phyloP scores from a whole-genome alignment of 2,888 invertebrate genomes.

The Ochlodes sylvanus region DNA sequence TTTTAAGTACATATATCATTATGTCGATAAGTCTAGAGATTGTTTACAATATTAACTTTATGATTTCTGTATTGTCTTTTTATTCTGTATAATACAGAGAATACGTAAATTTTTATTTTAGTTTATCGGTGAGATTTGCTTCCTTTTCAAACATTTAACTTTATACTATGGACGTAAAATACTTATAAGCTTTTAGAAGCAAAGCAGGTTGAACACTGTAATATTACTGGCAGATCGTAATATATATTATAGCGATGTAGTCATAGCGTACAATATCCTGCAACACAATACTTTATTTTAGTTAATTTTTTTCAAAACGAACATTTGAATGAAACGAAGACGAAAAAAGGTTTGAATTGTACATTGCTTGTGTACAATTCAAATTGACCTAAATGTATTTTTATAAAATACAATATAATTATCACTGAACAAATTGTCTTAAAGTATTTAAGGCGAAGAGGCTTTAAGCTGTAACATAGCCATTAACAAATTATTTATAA shows the following conservation, averaged over 20 bases:
- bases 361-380: no score
- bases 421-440: no score
- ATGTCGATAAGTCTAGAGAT: neutral
- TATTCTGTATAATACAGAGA: no score
- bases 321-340: no score
- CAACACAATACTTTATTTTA: neutral
- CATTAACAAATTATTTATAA: no score
- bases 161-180: neutral
- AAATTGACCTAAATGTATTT: neutral
- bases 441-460: slow-evolving; percentile 9
- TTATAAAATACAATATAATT: no score
- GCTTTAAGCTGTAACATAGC: no score
- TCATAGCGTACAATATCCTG: slow-evolving; percentile 4
- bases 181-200: slow-evolving; percentile 3
- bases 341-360: no score
- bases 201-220: neutral
- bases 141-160: neutral
- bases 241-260: slow-evolving; percentile 16
- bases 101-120: no score
- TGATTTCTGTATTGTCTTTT: no score
- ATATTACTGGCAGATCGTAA: slow-evolving; percentile 12
- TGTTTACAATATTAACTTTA: neutral
- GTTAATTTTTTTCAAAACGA: no score
- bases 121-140: neutral
- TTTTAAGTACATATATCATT: no score